A percentile compares a stretch with the other conserved stretches of the same genome.
Conservation (phyloP, 2,888 invertebrate species). For the Synergus itoensis region DNA sequence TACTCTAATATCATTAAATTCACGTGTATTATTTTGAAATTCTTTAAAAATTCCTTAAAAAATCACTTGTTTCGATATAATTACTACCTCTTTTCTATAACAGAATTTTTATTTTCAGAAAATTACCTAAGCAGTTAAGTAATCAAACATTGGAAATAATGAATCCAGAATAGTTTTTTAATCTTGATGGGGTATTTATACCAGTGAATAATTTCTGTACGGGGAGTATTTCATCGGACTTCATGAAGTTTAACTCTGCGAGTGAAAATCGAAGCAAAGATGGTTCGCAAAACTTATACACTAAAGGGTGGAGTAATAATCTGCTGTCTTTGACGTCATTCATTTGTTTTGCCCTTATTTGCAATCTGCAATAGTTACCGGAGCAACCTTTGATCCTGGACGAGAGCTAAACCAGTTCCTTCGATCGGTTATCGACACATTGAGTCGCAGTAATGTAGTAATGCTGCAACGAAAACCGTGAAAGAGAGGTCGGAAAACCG, state of each 20-base stretch:
- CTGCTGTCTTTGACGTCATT: constrained; percentile 33
- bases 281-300: neutral
- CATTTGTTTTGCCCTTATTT: constrained; percentile 32
- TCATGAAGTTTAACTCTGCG: constrained; percentile 8
- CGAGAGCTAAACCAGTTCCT: constrained; percentile 24
- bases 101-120: too few species aligned
- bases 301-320: constrained; percentile 3
- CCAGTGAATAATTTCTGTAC: too few species aligned
- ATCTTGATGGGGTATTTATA: too few species aligned
- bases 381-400: constrained; percentile 35
- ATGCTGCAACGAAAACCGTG: neutral
- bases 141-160: too few species aligned
- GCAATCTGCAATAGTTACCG: constrained; percentile 19
- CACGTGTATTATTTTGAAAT: too few species aligned
- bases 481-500: neutral
- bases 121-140: too few species aligned
- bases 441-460: neutral
- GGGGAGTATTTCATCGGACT: neutral
- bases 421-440: constrained; percentile 38
- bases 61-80: too few species aligned
- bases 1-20: too few species aligned
- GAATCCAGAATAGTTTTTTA: too few species aligned
- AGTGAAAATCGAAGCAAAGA: neutral
- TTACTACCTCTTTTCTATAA: too few species aligned
- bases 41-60: too few species aligned